These are phyloP conservation scores for Sorex araneus DNA, from an alignment of 2,113 vertebrate species.

Conservation along the genomic window DNA sequence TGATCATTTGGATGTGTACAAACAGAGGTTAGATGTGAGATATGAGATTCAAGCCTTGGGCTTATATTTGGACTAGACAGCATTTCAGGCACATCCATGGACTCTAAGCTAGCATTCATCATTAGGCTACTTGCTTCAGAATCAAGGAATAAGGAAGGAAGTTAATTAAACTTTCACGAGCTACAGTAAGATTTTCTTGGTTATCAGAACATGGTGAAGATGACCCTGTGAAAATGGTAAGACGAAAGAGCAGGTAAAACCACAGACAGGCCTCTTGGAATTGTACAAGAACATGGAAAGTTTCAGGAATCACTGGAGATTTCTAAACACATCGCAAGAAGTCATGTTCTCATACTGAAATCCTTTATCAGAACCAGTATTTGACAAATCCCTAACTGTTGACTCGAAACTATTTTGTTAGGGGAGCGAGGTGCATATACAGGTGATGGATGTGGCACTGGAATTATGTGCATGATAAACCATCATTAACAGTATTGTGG, in stretches of 20 bases:
- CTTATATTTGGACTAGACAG: conserved; percentile 44
- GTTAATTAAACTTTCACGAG: conserved; percentile 37
- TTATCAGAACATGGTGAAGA: not conserved
- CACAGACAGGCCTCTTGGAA: conserved; percentile 38
- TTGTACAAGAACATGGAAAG: not conserved
- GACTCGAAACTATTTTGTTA: not conserved
- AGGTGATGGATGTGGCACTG: too few species aligned
- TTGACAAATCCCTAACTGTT: conserved; percentile 51
- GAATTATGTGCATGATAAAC: too few species aligned
- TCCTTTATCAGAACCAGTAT: conserved; percentile 38
- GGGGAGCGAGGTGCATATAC: too few species aligned
- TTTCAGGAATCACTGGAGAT: conserved; percentile 39
- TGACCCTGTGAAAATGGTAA: conserved; percentile 24
- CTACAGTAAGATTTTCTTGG: not conserved
- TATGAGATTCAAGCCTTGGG: not conserved
- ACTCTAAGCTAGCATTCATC: conserved; percentile 7
- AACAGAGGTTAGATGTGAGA: conserved; percentile 61
- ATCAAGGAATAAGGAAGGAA: not conserved
- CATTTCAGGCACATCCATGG: conserved; percentile 30
- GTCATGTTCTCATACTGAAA: conserved; percentile 14
- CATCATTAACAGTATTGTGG: too few species aligned
- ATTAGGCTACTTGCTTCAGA: conserved; percentile 24
- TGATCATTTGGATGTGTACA: conserved; percentile 35
- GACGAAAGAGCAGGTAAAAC: conserved; percentile 43
- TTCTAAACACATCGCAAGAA: conserved; percentile 36